A percentile compares a stretch with the other conserved stretches of the same genome.
Conservation (phyloP, 2,797 vertebrate genomes). For the Acestrorhynchus altus region DNA sequence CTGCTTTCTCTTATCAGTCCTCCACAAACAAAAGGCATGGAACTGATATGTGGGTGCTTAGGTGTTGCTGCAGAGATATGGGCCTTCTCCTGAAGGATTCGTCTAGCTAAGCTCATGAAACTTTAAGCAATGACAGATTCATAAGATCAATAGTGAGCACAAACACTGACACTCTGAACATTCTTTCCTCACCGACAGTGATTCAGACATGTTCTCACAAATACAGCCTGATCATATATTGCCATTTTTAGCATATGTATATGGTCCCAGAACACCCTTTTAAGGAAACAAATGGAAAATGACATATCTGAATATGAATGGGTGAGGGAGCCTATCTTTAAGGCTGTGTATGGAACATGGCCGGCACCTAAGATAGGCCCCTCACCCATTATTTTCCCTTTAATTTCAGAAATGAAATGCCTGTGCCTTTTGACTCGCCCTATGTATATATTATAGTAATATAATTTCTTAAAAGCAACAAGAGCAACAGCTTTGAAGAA, state of each 20-base stretch:
- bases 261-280: no score
- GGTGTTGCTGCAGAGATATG: slow-evolving; percentile 58
- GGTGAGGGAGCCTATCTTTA: no score
- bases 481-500: no score
- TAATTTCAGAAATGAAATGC: no score
- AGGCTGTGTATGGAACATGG: no score
- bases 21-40: slow-evolving; percentile 52
- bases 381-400: no score
- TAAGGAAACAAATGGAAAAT: no score
- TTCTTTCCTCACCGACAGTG: slow-evolving; percentile 21
- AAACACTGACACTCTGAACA: slow-evolving; percentile 47
- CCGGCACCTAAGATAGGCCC: no score
- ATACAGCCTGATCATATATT: background rate
- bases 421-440: no score
- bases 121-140: slow-evolving; percentile 65
- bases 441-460: no score
- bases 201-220: background rate
- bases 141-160: slow-evolving; percentile 64
- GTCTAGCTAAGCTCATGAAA: slow-evolving; percentile 66
- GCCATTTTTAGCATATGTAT: background rate
- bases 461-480: no score
- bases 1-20: slow-evolving; percentile 52
- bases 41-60: slow-evolving; percentile 56
- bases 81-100: slow-evolving; percentile 59
- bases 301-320: no score